Evolutionary conservation across 2,797 vertebrate species (phyloP), one percentile per base, ranked within the genome.

Genomic region (Coranthus polyacanthus): DNA sequence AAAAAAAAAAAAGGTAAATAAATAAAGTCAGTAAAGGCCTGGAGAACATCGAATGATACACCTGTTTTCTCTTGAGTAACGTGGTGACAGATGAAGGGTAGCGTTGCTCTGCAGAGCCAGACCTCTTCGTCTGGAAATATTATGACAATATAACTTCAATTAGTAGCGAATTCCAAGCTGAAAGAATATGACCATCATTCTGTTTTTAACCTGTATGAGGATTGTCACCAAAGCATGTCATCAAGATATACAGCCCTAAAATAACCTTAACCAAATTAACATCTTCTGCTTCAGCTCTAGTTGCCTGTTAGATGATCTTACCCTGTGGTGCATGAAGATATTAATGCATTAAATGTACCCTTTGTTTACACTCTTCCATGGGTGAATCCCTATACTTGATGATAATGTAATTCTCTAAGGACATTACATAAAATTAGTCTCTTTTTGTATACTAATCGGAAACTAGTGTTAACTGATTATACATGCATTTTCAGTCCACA

Each of bases 21-120:
- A 79, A 80, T 55, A 43, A 66, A 57, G 46, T 17, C 21, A 53
- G 22, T 3, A 18, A 52, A 70, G 50, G 54, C 70, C 71, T 58
- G 22, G 61, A 57, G 42, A 79, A 79, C 75, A 81, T 88, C 68
- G 72, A 80, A 89, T 57, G 80, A 90, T 76, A 87, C 85, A 85
- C 77, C 72, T 62, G 80, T 91, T 90, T 88, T 76, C 82, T 85
- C 72, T 75, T 68, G 50, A 82, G 79, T 76, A 68, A 79, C 79
- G 67, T n/a, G 29, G 56, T 83, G 87, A 89, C 81, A 85, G 84
- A 68, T 75, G 69, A 71, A 42, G 16, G 29, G 24, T 50, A 53
- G 57, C 4, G 43, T 73, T 66, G 45, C 60, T 61, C 38, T 21
- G 59, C 41, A 47, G 65, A 83, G 47, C 54, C 49, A 13, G 73